phyloP scores from a whole-genome alignment of 2,888 invertebrate genomes.

The Cotesia congregata region DNA sequence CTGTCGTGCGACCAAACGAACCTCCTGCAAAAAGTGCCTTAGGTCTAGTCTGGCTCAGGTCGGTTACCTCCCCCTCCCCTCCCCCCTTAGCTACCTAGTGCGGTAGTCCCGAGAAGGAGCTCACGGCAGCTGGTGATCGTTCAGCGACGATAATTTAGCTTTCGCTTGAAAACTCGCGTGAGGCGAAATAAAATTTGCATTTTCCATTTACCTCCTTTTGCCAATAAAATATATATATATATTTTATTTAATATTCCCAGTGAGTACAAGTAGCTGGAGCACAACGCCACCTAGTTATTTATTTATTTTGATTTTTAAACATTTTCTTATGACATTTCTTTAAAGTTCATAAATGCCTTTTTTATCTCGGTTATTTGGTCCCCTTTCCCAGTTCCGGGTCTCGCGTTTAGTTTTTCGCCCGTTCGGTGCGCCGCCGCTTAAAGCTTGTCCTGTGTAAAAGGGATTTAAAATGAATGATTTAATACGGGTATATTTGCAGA shows the following conservation, averaged over 20 bases:
- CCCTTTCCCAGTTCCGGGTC: neutral
- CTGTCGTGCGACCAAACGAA: conserved; percentile 22
- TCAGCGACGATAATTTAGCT: conserved; percentile 39
- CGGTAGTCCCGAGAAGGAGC: neutral
- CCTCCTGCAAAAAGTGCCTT: neutral
- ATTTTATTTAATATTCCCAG: conserved; percentile 21
- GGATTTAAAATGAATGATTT: conserved; percentile 44
- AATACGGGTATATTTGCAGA: conserved; percentile 43
- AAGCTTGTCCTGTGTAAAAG: conserved; percentile 40
- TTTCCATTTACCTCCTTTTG: conserved; percentile 41
- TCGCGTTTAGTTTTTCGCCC: conserved; percentile 4
- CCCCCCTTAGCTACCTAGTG: too few relatives aligned
- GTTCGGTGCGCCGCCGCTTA: neutral
- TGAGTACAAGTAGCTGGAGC: too few relatives aligned
- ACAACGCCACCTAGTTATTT: conserved; percentile 5
- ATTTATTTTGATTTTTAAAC: neutral
- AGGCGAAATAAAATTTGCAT: conserved; percentile 43
- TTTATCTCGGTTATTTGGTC: conserved; percentile 8
- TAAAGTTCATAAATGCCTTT: conserved; percentile 36
- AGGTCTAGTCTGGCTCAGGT: too few relatives aligned
- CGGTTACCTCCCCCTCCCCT: too few relatives aligned
- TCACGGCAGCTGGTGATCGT: conserved; percentile 40
- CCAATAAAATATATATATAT: conserved; percentile 34
- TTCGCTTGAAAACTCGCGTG: conserved; percentile 28
- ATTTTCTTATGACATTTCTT: conserved; percentile 10